phyloP scores from a whole-genome alignment of 2,113 vertebrate genomes.

The Spheniscus mendiculus region DNA sequence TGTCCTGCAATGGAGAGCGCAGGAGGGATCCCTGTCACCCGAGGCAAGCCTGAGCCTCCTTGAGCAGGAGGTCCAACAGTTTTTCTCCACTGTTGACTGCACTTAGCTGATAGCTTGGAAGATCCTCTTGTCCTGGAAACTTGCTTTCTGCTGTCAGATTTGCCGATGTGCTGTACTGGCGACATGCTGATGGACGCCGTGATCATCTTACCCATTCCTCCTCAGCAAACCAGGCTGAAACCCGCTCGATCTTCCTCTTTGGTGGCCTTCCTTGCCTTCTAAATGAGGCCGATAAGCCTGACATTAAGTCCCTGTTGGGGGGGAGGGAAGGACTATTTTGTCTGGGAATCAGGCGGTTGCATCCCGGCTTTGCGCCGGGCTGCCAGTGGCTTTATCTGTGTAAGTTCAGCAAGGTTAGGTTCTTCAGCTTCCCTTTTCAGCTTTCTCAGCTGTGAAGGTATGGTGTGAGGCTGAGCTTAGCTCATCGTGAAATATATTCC shows the following conservation, averaged over 20 bases:
- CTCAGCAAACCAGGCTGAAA: not conserved
- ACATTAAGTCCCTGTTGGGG: not conserved
- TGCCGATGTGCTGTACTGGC: not conserved
- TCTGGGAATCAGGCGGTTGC: not conserved
- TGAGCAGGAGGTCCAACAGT: not conserved
- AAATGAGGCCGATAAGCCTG: not conserved
- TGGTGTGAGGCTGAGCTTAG: constrained; percentile 44
- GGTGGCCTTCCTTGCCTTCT: not conserved
- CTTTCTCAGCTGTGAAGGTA: not conserved
- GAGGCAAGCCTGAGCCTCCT: not conserved
- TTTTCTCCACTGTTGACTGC: not conserved
- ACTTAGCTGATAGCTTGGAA: not conserved
- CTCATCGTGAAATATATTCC: constrained; percentile 24
- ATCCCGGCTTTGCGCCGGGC: not conserved
- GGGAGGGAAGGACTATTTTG: not conserved
- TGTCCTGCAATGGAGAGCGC: not conserved
- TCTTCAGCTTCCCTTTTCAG: constrained; percentile 31
- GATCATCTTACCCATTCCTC: not conserved
- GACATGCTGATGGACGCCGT: not conserved
- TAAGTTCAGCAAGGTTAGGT: constrained; percentile 20
- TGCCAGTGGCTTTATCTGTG: not conserved
- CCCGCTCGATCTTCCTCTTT: not conserved
- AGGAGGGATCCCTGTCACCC: not conserved
- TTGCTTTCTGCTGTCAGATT: not conserved
- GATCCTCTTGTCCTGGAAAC: not conserved